Evolutionary conservation across 2,113 vertebrate genomes (phyloP), one percentile per base, ranked within the genome.

Genomic region (Halichoeres trimaculatus): DNA sequence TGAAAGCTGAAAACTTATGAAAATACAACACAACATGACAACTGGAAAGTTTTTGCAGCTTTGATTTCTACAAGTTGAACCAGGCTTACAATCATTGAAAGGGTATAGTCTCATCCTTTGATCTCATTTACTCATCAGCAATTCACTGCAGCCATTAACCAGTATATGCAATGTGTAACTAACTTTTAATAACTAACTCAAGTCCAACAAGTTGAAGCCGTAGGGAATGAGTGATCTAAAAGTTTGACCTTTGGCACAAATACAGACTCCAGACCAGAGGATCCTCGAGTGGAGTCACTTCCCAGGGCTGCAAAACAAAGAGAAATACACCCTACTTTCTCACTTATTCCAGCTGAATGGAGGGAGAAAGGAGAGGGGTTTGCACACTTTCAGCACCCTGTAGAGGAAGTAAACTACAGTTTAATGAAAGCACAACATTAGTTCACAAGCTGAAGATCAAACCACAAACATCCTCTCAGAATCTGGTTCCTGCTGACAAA

Each of bases 401-500:
- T 47, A 43, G 7, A 62, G 48, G 52, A 68, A 40, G n/a, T 36
- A 20, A 36, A 20, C 19, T 38, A 23, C 35, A 12, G 35, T 69
- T 76, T 68, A 84, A 72, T 48, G 13, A 58, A 63, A 74, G 20
- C 57, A 53, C 30, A 43, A 68, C 53, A 77, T 80, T 67, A 68
- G 60, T 53, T 30, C 53, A 17, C 59, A 30, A 59, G 83, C 71
- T 78, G 17, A n/a, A 54, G 70, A 80, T 71, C 78, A 75, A 85
- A 82, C 65, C 76, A 69, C 69, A 89, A 85, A 81, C 90, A 86
- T 85, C 83, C 86, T 66, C 65, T 72, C 53, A 73, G 6, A 85
- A 85, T 76, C 72, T 80, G 85, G 86, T 87, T 90, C 85, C 88
- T 84, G 82, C 70, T 23, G 86, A 90, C 86, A 79, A 88, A 52